Conservation (phyloP, 2,113 vertebrate species). For the Alces alces region DNA sequence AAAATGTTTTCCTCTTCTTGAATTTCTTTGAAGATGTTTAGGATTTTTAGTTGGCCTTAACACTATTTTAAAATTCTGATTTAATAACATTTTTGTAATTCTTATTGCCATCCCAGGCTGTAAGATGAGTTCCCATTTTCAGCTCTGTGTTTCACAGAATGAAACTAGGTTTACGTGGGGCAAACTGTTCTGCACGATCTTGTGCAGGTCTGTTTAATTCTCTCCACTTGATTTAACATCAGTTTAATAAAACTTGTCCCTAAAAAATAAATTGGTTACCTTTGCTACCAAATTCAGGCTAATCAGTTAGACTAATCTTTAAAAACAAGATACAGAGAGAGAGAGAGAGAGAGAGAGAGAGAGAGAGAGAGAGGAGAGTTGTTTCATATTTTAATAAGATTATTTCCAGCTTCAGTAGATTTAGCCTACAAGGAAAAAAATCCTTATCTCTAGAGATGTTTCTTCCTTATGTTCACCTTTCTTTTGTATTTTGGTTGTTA, state of each 20-base stretch:
- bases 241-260: constrained; percentile 33
- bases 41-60: constrained; percentile 60
- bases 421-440: background rate
- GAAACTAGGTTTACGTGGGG: background rate
- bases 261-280: constrained; percentile 26
- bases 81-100: constrained; percentile 66
- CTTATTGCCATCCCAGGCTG: constrained; percentile 21
- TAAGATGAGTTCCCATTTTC: constrained; percentile 23
- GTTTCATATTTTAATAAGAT: constrained; percentile 1
- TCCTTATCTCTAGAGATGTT: background rate
- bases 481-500: background rate
- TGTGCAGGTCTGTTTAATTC: background rate
- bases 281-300: constrained; percentile 25
- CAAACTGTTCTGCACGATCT: constrained; percentile 8
- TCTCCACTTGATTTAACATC: background rate
- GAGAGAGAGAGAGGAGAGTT: background rate
- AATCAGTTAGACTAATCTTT: constrained; percentile 12
- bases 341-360: background rate
- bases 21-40: constrained; percentile 70
- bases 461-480: background rate
- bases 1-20: constrained; percentile 69
- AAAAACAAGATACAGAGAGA: background rate
- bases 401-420: constrained; percentile 23
- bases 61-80: constrained; percentile 63
- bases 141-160: constrained; percentile 29